These are phyloP conservation scores for Agonopterix heracliana DNA, from an alignment of 2,888 invertebrate genomes.

Conservation along the genomic window DNA sequence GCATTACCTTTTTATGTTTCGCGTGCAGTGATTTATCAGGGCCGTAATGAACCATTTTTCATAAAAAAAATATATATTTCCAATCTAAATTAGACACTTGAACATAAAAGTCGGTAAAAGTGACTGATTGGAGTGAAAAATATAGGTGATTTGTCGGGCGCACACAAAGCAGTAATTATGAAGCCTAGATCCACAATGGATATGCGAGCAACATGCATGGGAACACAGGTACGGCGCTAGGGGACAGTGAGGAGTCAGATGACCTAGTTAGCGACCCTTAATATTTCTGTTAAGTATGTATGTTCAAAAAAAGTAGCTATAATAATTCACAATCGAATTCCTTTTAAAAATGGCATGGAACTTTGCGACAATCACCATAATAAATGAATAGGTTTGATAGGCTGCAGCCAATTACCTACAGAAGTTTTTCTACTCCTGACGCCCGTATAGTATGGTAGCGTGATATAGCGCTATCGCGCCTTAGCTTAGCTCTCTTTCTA, in stretches of 20 bases:
- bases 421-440: no score
- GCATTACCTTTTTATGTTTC: conserved; percentile 16
- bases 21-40: background rate
- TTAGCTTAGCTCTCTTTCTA: no score
- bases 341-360: no score
- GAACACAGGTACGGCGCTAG: background rate
- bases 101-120: conserved; percentile 1
- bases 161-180: conserved; percentile 40
- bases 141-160: conserved; percentile 25
- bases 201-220: background rate
- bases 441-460: no score
- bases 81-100: background rate
- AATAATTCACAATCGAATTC: no score
- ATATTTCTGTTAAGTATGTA: no score
- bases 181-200: conserved; percentile 29
- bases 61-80: background rate
- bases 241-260: background rate
- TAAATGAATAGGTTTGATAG: no score
- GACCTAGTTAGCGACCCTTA: no score
- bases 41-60: background rate
- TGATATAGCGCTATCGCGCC: no score
- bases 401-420: no score
- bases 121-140: conserved; percentile 22
- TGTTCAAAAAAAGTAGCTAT: no score
- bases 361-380: no score